Evolutionary conservation across 2,888 invertebrate species (phyloP).

Genomic region (Cryptocheilus praepositus): DNA sequence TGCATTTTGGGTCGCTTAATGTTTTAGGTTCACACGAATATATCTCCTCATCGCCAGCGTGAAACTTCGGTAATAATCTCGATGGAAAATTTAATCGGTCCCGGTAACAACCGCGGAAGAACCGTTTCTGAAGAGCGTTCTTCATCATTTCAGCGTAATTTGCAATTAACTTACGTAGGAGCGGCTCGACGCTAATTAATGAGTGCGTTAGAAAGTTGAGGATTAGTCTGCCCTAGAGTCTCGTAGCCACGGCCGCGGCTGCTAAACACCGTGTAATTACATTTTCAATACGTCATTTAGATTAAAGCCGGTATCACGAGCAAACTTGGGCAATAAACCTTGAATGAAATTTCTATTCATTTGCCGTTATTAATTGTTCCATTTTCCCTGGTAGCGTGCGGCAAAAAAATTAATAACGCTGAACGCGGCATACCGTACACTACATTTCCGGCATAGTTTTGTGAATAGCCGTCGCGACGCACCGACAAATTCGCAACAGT

Average conservation of each 20-base stretch:
- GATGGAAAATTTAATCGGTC: conserved; percentile 47
- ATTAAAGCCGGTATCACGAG: background rate
- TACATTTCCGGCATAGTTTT: too few relatives aligned
- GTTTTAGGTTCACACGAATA: too few relatives aligned
- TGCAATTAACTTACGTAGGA: conserved; percentile 51
- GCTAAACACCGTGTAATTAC: conserved; percentile 42
- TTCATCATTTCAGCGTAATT: conserved; percentile 35
- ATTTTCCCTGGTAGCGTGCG: too few relatives aligned
- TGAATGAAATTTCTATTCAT: too few relatives aligned
- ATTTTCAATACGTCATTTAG: conserved; percentile 31
- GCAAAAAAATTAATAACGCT: too few relatives aligned
- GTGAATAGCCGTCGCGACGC: too few relatives aligned
- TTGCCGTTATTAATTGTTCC: too few relatives aligned
- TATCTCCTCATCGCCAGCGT: background rate
- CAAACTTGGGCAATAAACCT: too few relatives aligned
- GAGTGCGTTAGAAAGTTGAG: conserved; percentile 41
- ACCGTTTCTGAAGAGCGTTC: conserved; percentile 40
- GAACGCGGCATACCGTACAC: too few relatives aligned
- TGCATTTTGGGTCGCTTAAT: too few relatives aligned
- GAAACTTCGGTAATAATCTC: conserved; percentile 26
- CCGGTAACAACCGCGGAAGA: conserved; percentile 21
- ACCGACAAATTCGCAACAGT: too few relatives aligned
- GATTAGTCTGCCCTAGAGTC: conserved; percentile 44
- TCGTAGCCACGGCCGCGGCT: conserved; percentile 14
- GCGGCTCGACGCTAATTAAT: conserved; percentile 46